Base-by-base conservation (phyloP, 2,888 invertebrate genomes). In the Fragum fragum region DNA sequence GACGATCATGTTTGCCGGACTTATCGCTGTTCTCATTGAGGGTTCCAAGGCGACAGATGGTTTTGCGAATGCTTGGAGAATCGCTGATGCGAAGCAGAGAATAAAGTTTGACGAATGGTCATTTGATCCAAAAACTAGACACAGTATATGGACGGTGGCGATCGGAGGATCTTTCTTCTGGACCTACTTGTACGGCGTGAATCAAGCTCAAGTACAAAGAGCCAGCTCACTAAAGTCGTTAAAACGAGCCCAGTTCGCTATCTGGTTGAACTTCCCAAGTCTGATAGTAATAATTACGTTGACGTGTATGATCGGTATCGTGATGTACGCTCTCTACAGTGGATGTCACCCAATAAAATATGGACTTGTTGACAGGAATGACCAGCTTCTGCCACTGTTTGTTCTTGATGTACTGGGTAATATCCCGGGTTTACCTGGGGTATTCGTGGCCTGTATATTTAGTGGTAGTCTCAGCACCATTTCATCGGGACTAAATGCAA, bases 401-500 rank as follows among this genome's bases (percentile, higher is more conserved):
- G 98, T 99, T 26, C 97, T 98, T 95, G 96, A 96, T 79, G 96
- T 96, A 83, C 96, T 98, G 92, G 97, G 97, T 0, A 93, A 96
- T 61, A 95, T 96, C 57, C 96, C 96, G 42, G 98, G 98, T 0
- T 95, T 98, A 0, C 97, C 98, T 0, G 98, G 98, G 2, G 96
- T 98, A 90, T 98, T 99, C 94, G 98, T 98, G 0, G 97, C 98
- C 2, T 98, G 98, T 26, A 97, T 99, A 82, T 99, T 98, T 94
- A 98, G 98, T 42, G 98, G 98, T 1, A 98, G 98, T 91, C 96
- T 98, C 87, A 98, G 98, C 29, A 79, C 81, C 1, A 75, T 85
- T 11, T 81, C 85, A 2, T 85, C 85, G 14, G 76, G 79, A 21
- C 66, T 85, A 14, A 85, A 79, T 42, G 82, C 85, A 23, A 82